A percentile compares a stretch with the other conserved stretches of the same genome.
Evolutionary conservation across 2,113 vertebrate genomes (phyloP).

Genomic region (Microtus montanus): DNA sequence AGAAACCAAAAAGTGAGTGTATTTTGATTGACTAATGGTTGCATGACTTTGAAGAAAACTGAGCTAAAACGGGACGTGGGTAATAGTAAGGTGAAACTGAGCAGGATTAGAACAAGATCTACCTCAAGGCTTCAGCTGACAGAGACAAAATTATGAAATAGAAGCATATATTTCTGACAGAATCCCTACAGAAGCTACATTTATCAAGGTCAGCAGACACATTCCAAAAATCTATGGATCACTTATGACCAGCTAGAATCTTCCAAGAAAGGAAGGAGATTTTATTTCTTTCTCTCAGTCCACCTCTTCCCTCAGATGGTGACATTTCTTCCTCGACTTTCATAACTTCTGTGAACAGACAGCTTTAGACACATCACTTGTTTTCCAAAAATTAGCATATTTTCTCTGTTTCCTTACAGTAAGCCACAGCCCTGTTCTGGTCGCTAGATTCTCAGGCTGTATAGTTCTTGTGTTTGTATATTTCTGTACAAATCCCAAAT

Average conservation of each 20-base stretch:
- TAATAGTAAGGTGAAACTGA: conserved; percentile 66
- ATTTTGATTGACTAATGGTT: conserved; percentile 71
- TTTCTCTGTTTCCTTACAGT: background rate
- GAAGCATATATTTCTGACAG: conserved; percentile 55
- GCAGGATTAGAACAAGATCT: conserved; percentile 21
- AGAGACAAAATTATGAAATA: conserved; percentile 32
- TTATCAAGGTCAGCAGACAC: conserved; percentile 39
- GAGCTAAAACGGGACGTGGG: conserved; percentile 62
- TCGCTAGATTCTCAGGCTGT: background rate
- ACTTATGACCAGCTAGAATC: background rate
- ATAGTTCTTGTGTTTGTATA: background rate
- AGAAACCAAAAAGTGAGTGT: conserved; percentile 57
- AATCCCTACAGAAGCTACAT: conserved; percentile 2
- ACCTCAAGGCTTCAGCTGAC: conserved; percentile 54
- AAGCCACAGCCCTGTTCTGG: background rate
- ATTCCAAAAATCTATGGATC: conserved; percentile 36
- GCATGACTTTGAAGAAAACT: conserved; percentile 57
- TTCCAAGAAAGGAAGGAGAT: background rate
- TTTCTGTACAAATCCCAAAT: background rate
- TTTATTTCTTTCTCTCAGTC: conserved; percentile 46
- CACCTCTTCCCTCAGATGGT: conserved; percentile 7
- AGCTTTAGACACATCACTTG: background rate
- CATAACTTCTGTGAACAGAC: background rate
- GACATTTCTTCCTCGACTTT: background rate
- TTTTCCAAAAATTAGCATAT: background rate